A percentile compares a stretch with the other conserved stretches of the same genome.
These are phyloP conservation scores for Valencia hispanica DNA, from an alignment of 2,797 vertebrate species.

Conservation along the genomic window DNA sequence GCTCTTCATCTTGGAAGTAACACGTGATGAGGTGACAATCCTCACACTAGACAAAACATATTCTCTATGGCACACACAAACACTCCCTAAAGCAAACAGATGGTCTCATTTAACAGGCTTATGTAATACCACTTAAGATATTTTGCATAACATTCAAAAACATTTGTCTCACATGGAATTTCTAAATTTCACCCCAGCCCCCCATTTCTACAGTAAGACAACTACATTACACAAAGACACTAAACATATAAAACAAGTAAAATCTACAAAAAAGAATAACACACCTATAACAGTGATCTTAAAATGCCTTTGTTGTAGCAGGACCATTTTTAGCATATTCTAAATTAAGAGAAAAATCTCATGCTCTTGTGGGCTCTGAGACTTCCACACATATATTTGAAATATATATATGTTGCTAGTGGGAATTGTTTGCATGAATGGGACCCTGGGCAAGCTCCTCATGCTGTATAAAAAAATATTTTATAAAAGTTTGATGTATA, in stretches of 20 bases:
- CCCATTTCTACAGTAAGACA: neutral
- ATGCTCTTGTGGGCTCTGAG: neutral
- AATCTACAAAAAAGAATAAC: conserved; percentile 12
- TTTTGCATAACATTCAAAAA: conserved; percentile 40
- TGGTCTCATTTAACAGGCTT: conserved; percentile 55
- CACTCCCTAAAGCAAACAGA: conserved; percentile 14
- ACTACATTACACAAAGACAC: neutral
- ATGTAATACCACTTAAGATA: conserved; percentile 57
- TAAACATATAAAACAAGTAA: conserved; percentile 19
- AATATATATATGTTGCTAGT: neutral
- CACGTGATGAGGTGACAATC: neutral
- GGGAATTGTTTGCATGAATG: neutral
- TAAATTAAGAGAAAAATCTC: neutral
- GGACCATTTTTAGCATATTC: neutral
- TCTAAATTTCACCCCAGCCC: conserved; percentile 30
- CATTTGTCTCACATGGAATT: conserved; percentile 37
- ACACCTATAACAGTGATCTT: conserved; percentile 11
- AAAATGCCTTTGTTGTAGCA: neutral
- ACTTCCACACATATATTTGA: neutral
- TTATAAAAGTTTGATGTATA: too few relatives aligned
- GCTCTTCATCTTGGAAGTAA: conserved; percentile 13
- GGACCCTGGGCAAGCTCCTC: neutral
- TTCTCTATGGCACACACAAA: conserved; percentile 1
- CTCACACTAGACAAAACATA: conserved; percentile 8
- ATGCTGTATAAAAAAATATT: too few relatives aligned